Evolutionary conservation across 2,113 vertebrate genomes (phyloP), one percentile per base, ranked within the genome.

Genomic region (Pluvialis apricaria): DNA sequence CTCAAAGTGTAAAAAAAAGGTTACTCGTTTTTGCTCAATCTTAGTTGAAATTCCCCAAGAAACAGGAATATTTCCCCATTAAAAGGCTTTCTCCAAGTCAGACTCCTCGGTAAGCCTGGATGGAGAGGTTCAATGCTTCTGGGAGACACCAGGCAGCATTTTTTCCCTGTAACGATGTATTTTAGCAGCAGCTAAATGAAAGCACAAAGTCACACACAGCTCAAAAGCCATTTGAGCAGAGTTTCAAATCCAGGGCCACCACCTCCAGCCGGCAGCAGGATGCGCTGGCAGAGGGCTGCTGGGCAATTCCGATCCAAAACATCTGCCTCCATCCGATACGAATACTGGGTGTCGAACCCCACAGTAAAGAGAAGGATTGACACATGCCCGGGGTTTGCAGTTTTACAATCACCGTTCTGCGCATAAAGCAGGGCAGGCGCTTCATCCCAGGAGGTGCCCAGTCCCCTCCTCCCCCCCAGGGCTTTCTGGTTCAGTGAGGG

Each of bases 161-260:
- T 78, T 81, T 54, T 25, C 29, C 16, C 19, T 3, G 0, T 54
- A 80, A 22, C 0, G 2, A 40, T 4, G 4, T 34, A 44, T 32
- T 91, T 86, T n/a, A 40, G 47, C 32, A 73, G 73, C 4, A 6
- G 7, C 25, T 65, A 66, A 86, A 73, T 2, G 14, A 80, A 79
- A 21, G 47, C 31, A 61, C 9, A 42, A 45, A n/a, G 13, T 19
- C 45, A 52, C 2, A 1, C 16, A 32, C 6, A 68, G n/a, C 45
- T 62, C 51, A 49, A 78, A 94, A 54, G 28, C 16, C 19, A 26
- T 58, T n/a, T 44, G 15, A 75, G 64, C 51, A 21, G 21, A 14
- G 24, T 81, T 87, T 71, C 0, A 0, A 31, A 5, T 12, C 12
- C 69, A 85, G 47, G 32, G 55, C 51, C 44, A 25, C 14, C 51